Base-by-base conservation (phyloP, 2,888 invertebrate species). In the Shargacucullia verbasci region DNA sequence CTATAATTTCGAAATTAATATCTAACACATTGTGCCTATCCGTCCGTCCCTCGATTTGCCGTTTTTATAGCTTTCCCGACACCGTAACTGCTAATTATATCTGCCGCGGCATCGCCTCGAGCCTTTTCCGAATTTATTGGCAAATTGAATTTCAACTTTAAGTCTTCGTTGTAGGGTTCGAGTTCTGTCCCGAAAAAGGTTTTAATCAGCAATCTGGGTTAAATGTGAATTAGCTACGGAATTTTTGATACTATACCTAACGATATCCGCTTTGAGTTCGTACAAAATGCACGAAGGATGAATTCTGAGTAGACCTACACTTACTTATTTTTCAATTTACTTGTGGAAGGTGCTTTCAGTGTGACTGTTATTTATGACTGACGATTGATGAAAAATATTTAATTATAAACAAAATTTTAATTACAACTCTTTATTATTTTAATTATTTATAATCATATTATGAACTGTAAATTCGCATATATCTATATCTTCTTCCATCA, bases 1-100 rank as follows among this genome's bases (percentile, higher is more conserved):
- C 92, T 92, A 88, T 92, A 91, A 94, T 94, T 92, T 94, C 70
- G 79, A 83, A 89, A 94, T 93, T 92, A 92, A 94, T 92, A 92
- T 92, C 90, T 91, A 91, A 92, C 93, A 94, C 92, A 91, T 92
- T 92, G 91, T 89, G 90, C 82, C 90, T 90, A 89, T 90, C 90
- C 87, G 85, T 81, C 81, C 82, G 85, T 84, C 86, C 86, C 84
- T 89, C 83, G 84, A 87, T 89, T 90, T 86, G 87, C 87, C 79
- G 89, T 92, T 91, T 91, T 89, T 88, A 88, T 89, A 78, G 85
- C 86, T 84, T 87, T 86, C 79, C 87, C 80, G 86, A 89, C 90
- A 90, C 88, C 86, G 82, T 85, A 88, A 86, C 89, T 84, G 85
- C 83, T 88, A 88, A 90, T 90, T 89, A 89, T 89, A 84, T 84